These are phyloP conservation scores for Micronisus gabar DNA, from an alignment of 2,113 vertebrate genomes.

Conservation along the genomic window DNA sequence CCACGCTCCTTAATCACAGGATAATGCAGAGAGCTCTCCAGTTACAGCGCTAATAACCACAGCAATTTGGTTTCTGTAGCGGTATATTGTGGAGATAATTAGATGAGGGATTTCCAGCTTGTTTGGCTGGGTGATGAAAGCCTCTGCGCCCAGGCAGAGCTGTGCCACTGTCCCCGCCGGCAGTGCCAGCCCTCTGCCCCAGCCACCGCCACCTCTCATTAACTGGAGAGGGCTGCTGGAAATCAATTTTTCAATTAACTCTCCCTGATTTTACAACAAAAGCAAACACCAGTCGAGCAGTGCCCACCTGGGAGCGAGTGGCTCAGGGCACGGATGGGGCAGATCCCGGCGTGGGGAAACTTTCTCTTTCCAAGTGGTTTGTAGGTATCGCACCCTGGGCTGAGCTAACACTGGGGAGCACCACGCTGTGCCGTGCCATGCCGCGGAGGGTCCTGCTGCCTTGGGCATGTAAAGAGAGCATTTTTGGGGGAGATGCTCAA, in stretches of 20 bases:
- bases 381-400: not conserved
- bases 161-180: fast-evolving
- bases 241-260: not conserved
- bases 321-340: not conserved
- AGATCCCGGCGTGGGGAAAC: fast-evolving
- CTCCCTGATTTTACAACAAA: not conserved
- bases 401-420: not conserved
- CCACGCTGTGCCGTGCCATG: not conserved
- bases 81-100: not conserved
- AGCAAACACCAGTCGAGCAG: not conserved
- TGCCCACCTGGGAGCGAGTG: not conserved
- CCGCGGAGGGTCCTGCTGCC: not conserved
- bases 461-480: fast-evolving
- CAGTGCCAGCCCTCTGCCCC: not conserved
- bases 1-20: not conserved
- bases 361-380: not conserved
- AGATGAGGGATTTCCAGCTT: conserved; percentile 21
- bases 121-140: not conserved
- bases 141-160: not conserved
- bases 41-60: not conserved
- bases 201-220: not conserved
- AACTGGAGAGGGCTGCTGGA: not conserved
- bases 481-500: not conserved
- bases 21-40: not conserved
- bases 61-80: not conserved